Conservation (phyloP, 2,113 vertebrate genomes). For the Diphyllodes magnificus region DNA sequence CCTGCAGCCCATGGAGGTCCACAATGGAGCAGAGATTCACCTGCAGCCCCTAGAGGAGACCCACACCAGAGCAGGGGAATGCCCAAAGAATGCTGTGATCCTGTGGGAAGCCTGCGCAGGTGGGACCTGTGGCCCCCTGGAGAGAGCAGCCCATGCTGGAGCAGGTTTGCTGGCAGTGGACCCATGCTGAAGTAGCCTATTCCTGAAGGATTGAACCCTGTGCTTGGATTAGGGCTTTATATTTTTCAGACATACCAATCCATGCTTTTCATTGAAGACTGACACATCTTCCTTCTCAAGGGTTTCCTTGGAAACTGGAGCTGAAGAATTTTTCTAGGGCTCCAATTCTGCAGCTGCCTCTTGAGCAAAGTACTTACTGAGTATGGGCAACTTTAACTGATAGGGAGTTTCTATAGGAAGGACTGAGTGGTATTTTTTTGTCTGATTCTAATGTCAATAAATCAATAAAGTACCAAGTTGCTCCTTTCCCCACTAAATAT, state of each 20-base stretch:
- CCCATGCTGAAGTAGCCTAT: not conserved
- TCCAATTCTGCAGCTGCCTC: not conserved
- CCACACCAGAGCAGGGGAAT: not conserved
- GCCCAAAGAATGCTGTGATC: not conserved
- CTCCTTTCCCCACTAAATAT: not conserved
- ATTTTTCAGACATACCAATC: not conserved
- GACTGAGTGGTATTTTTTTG: not conserved
- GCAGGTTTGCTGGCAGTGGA: not conserved
- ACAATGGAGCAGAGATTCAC: not conserved
- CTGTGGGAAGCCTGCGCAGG: not conserved
- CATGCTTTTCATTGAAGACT: not conserved
- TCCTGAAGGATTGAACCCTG: not conserved
- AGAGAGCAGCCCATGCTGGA: not conserved
- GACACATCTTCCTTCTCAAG: not conserved
- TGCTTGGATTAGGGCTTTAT: not conserved
- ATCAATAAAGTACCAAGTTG: not conserved
- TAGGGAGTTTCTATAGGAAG: not conserved
- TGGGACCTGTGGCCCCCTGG: not conserved
- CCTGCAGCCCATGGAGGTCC: not conserved
- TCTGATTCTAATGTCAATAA: not conserved
- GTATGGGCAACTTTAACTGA: not conserved
- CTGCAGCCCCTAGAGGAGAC: not conserved
- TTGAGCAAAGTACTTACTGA: not conserved
- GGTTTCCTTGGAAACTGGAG: not conserved
- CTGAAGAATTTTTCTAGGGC: not conserved